Percentiles rank a stretch among this genome's conserved stretches.
Conservation (phyloP, 2,113 vertebrate genomes). For the Craseonycteris thonglongyai region DNA sequence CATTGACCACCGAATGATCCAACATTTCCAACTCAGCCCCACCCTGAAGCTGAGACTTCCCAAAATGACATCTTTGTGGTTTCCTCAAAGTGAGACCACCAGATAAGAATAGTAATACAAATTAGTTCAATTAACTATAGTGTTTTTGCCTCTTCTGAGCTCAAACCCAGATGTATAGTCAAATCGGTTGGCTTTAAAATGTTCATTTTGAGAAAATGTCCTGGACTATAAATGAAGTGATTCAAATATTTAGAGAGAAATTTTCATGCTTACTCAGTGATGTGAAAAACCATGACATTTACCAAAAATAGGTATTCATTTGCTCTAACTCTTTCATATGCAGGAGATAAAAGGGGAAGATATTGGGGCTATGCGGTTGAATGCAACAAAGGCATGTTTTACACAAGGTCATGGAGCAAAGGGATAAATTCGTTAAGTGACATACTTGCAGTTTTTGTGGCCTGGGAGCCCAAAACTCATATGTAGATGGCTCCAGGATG, state of each 20-base stretch:
- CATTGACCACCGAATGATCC: background rate
- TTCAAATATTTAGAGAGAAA: constrained; percentile 62
- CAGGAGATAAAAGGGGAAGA: background rate
- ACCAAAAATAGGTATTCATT: constrained; percentile 53
- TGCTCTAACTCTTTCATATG: constrained; percentile 13
- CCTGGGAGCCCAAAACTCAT: background rate
- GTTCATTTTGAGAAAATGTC: constrained; percentile 69
- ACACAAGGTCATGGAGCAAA: background rate
- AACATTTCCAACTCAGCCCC: background rate
- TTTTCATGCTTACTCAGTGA: constrained; percentile 70
- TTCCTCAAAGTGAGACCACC: constrained; percentile 71
- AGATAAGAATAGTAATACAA: constrained; percentile 65
- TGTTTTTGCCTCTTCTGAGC: constrained; percentile 45
- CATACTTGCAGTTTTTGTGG: background rate
- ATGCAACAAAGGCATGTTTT: background rate
- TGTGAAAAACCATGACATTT: constrained; percentile 66
- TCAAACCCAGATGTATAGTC: constrained; percentile 62
- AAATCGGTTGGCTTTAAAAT: constrained; percentile 55
- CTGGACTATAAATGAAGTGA: constrained; percentile 67
- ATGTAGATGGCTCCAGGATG: background rate
- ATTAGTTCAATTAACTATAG: constrained; percentile 52
- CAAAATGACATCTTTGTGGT: constrained; percentile 50
- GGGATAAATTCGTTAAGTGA: background rate
- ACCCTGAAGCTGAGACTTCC: constrained; percentile 47
- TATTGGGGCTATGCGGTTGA: background rate